Conservation (phyloP, 2,797 vertebrate genomes). For the Cuniculus paca region DNA sequence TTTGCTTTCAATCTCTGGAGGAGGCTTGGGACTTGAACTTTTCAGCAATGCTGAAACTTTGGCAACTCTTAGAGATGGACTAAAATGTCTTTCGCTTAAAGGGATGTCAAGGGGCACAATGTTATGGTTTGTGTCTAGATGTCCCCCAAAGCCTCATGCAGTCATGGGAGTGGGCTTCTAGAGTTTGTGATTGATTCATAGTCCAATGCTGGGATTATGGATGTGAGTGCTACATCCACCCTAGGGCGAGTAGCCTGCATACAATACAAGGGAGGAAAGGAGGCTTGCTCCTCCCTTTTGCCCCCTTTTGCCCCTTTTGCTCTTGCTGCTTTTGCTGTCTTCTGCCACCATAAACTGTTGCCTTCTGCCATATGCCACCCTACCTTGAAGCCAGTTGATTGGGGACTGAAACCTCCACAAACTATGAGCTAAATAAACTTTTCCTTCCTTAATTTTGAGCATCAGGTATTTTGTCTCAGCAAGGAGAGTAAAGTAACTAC, state of each 20-base stretch:
- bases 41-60: too few species aligned
- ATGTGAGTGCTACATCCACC: neutral
- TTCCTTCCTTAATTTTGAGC: neutral
- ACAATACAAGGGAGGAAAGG: neutral
- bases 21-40: too few species aligned
- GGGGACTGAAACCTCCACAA: neutral
- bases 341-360: neutral
- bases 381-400: neutral
- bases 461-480: neutral
- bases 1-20: too few species aligned
- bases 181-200: neutral
- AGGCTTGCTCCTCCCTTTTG: neutral
- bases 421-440: neutral
- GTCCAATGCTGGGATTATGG: neutral
- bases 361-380: neutral
- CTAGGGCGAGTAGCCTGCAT: neutral
- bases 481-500: neutral
- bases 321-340: neutral
- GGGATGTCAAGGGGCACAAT: too few species aligned
- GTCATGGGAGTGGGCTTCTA: neutral
- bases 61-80: too few species aligned
- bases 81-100: too few species aligned
- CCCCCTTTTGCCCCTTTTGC: neutral
- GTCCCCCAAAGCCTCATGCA: neutral
- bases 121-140: neutral